phyloP scores from a whole-genome alignment of 2,888 invertebrate genomes.

The Agrypnus murinus region DNA sequence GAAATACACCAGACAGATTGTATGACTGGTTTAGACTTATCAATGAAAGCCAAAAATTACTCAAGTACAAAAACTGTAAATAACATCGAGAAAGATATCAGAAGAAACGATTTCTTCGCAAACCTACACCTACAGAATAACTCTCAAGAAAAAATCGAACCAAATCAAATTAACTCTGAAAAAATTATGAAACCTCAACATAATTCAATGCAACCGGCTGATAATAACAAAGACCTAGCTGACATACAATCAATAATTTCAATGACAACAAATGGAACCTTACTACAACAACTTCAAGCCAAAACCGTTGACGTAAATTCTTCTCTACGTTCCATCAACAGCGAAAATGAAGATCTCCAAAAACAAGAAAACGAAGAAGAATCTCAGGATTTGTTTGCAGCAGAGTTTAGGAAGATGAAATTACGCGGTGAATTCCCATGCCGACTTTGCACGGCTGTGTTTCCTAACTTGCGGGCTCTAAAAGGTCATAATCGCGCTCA shows the following conservation, averaged over 20 bases:
- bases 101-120: constrained; percentile 87
- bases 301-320: constrained; percentile 69
- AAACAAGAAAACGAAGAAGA: constrained; percentile 74
- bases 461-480: constrained; percentile 90
- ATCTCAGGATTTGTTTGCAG: constrained; percentile 87
- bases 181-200: constrained; percentile 59
- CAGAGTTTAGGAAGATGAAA: constrained; percentile 92
- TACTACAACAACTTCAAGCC: constrained; percentile 78
- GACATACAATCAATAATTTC: constrained; percentile 90
- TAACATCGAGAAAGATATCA: constrained; percentile 75
- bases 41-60: constrained; percentile 60
- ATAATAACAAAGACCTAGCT: constrained; percentile 84
- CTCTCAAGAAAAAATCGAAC: constrained; percentile 69
- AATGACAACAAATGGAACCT: constrained; percentile 81
- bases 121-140: constrained; percentile 85
- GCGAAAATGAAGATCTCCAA: constrained; percentile 55
- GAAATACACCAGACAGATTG: constrained; percentile 80
- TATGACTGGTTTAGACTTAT: constrained; percentile 66
- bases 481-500: constrained; percentile 94
- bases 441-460: constrained; percentile 89
- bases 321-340: constrained; percentile 37
- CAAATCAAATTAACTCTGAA: constrained; percentile 34
- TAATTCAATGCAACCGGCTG: constrained; percentile 60
- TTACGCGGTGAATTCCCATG: constrained; percentile 93
- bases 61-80: constrained; percentile 60